Evolutionary conservation across 2,113 vertebrate species (phyloP), one percentile per base, ranked within the genome.

Genomic region (Polyodon spathula): DNA sequence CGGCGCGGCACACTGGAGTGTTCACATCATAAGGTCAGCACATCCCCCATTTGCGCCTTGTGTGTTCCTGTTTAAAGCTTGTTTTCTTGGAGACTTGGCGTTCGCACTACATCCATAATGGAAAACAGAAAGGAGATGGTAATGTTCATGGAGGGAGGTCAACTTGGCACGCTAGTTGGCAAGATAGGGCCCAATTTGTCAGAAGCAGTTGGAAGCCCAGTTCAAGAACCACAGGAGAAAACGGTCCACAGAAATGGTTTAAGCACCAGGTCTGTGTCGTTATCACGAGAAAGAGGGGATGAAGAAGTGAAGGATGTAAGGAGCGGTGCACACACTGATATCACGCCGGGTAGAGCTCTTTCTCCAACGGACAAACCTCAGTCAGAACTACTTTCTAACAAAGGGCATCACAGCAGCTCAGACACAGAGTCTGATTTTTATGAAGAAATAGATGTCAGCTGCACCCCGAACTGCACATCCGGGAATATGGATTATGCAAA

Each of bases 391-490:
- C 69, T 84, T 59, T 77, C 84, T 37, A 87, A 78, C 75, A 94
- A 88, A 81, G 93, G 91, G 73, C 86, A 86, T 43, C 88, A 85
- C 73, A 96, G 92, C 89, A 93, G 93, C 80, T 96, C 96, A 71
- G 94, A 97, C 79, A 94, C 93, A 0, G 96, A 98, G 78, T 98
- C 96, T 66, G 95, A 98, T 87, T 96, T 96, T 87, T 97, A 97
- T 78, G 95, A 98, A 84, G 95, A 97, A 83, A 97, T 97, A 81
- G 93, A 97, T 85, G 96, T 96, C 75, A 97, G 95, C 89, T 98
- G 96, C 85, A 97, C 95, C 76, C 92, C 95, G 65, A 93, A 98
- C 78, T 88, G 87, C 82, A 73, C 81, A 76, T 69, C 83, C 51
- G 84, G 79, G 68, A 92, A 86, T 86, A 80, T 89, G 82, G 94